Evolutionary conservation across 1,140 invertebrate species (phyloP).

Genomic region (Acromyrmex heyeri): DNA sequence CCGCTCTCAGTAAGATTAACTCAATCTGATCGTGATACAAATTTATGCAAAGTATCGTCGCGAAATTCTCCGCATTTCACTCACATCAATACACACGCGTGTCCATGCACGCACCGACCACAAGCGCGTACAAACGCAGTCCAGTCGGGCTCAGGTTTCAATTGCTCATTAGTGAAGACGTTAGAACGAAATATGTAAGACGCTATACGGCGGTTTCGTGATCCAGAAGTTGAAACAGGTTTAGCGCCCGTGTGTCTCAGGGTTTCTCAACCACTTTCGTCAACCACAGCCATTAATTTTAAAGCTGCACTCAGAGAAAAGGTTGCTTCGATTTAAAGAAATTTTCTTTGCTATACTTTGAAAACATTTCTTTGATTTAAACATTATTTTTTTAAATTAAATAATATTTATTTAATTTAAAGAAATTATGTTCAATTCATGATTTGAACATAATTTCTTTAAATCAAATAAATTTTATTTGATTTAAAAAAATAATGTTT

Average conservation of each 20-base stretch:
- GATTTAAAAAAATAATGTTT: too few species aligned
- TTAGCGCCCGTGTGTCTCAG: slow-evolving; percentile 52
- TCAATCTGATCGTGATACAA: slow-evolving; percentile 27
- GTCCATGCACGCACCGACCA: not conserved
- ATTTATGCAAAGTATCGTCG: slow-evolving; percentile 51
- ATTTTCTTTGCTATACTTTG: too few species aligned
- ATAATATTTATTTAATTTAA: too few species aligned
- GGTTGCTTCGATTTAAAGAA: too few species aligned
- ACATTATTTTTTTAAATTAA: too few species aligned
- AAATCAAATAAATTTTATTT: too few species aligned
- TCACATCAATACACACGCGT: not conserved
- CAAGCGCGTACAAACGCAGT: not conserved
- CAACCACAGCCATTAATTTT: slow-evolving; percentile 32
- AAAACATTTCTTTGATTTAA: too few species aligned
- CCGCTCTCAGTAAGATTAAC: slow-evolving; percentile 23
- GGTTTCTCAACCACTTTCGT: slow-evolving; percentile 66
- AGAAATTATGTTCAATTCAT: too few species aligned
- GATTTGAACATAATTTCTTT: too few species aligned
- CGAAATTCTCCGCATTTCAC: slow-evolving; percentile 8
- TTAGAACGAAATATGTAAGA: slow-evolving; percentile 70
- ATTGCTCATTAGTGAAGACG: slow-evolving; percentile 76
- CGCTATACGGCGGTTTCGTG: slow-evolving; percentile 47
- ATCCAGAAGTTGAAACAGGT: slow-evolving; percentile 65
- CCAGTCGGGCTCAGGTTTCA: slow-evolving; percentile 49
- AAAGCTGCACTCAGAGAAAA: not conserved